phyloP scores from a whole-genome alignment of 2,113 vertebrate species.

The Hepsetus odoe region DNA sequence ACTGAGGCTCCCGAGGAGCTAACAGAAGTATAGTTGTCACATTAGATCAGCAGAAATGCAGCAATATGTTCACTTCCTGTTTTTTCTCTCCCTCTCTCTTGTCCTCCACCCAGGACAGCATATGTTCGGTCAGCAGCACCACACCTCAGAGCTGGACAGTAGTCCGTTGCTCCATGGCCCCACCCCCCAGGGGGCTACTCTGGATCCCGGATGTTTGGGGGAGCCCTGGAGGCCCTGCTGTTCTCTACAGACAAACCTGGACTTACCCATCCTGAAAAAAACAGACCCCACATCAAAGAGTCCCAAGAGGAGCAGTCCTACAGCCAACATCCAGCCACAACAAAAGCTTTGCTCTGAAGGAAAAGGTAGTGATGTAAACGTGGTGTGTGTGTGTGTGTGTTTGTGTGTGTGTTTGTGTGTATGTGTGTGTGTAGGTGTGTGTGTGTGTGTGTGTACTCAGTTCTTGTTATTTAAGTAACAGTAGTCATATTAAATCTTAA shows the following conservation, averaged over 20 bases:
- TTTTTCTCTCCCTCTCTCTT: slow-evolving; percentile 28
- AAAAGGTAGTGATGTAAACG: not conserved
- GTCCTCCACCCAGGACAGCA: slow-evolving; percentile 74
- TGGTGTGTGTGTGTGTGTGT: slow-evolving; percentile 6
- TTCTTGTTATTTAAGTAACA: too few species aligned
- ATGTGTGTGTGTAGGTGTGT: too few species aligned
- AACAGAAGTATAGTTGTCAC: slow-evolving; percentile 62
- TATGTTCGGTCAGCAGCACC: slow-evolving; percentile 80
- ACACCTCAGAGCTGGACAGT: slow-evolving; percentile 77
- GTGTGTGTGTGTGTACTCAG: too few species aligned
- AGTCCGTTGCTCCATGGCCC: slow-evolving; percentile 71
- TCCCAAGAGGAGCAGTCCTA: not conserved
- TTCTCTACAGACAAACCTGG: slow-evolving; percentile 18
- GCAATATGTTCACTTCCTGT: slow-evolving; percentile 54
- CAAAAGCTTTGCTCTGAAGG: not conserved
- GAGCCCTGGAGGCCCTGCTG: slow-evolving; percentile 33
- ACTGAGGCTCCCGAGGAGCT: slow-evolving; percentile 40
- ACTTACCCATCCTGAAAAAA: not conserved
- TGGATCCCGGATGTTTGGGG: not conserved
- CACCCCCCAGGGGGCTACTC: slow-evolving; percentile 19
- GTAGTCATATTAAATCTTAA: too few species aligned
- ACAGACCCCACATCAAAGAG: not conserved
- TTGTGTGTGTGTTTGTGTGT: not conserved
- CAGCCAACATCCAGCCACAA: not conserved
- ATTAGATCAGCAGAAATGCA: slow-evolving; percentile 52